Percentiles rank a stretch among this genome's conserved stretches.
phyloP scores from a whole-genome alignment of 2,888 invertebrate species.

The Hydriomena furcata region DNA sequence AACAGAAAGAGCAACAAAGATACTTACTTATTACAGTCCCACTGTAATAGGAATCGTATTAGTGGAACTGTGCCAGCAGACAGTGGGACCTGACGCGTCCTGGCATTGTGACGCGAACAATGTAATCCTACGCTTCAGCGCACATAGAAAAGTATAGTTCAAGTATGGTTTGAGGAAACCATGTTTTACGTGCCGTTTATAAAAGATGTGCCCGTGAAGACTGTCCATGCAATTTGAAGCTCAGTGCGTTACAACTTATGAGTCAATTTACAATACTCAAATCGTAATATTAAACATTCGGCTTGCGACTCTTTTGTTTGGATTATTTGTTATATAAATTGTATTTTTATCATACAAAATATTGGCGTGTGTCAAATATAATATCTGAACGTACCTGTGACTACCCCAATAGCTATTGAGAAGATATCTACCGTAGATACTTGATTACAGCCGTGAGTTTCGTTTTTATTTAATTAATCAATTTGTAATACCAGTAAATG shows the following conservation, averaged over 20 bases:
- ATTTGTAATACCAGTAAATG: too few relatives aligned
- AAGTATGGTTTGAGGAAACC: background rate
- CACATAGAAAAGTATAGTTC: constrained; percentile 15
- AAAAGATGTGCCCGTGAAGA: background rate
- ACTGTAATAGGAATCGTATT: constrained; percentile 39
- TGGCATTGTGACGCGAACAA: constrained; percentile 36
- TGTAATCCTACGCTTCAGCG: constrained; percentile 32
- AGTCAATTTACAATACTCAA: too few relatives aligned
- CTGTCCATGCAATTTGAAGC: background rate
- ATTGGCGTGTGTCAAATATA: too few relatives aligned
- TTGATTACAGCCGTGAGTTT: too few relatives aligned
- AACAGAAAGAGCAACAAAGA: constrained; percentile 20
- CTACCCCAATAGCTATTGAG: too few relatives aligned
- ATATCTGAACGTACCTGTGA: too few relatives aligned
- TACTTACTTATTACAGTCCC: constrained; percentile 22
- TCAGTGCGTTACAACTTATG: background rate
- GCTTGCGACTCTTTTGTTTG: too few relatives aligned
- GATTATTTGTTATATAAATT: too few relatives aligned
- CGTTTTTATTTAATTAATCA: too few relatives aligned
- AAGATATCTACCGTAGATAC: too few relatives aligned
- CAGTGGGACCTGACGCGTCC: constrained; percentile 24
- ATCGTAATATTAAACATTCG: too few relatives aligned
- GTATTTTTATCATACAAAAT: too few relatives aligned
- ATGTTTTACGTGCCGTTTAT: background rate
- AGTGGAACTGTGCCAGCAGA: constrained; percentile 38